Evolutionary conservation across 2,888 invertebrate genomes (phyloP).

Genomic region (Maniola hyperantus): DNA sequence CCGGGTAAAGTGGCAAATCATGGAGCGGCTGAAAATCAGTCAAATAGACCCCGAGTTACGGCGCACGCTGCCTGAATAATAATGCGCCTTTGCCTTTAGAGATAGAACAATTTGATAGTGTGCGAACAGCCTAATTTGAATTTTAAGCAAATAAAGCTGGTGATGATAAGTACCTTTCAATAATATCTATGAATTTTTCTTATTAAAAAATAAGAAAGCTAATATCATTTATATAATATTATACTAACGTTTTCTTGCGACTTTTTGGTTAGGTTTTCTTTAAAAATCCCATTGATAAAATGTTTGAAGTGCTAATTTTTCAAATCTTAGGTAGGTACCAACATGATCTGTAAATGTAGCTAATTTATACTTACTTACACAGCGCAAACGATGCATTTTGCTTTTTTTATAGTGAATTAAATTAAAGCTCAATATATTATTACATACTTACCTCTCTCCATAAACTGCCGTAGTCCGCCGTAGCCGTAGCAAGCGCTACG

Average conservation of each 20-base stretch:
- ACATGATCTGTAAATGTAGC: too few species aligned
- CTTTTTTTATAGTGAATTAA: too few species aligned
- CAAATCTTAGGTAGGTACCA: too few species aligned
- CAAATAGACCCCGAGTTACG: conserved; percentile 79
- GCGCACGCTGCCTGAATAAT: conserved; percentile 63
- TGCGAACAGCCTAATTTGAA: conserved; percentile 10
- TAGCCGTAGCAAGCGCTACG: conserved; percentile 11
- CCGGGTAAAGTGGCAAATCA: conserved; percentile 82
- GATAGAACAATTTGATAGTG: conserved; percentile 17
- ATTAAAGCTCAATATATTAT: not conserved
- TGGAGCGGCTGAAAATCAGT: conserved; percentile 81
- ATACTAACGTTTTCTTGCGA: too few species aligned
- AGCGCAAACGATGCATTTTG: too few species aligned
- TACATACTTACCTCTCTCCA: not conserved
- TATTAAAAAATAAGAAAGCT: too few species aligned
- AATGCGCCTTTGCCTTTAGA: conserved; percentile 51
- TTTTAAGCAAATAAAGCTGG: not conserved
- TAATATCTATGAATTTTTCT: not conserved
- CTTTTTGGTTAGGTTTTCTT: too few species aligned
- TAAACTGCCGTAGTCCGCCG: not conserved
- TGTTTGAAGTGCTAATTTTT: too few species aligned
- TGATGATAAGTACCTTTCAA: not conserved
- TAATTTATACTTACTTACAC: too few species aligned
- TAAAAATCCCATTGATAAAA: too few species aligned
- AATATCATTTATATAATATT: too few species aligned